Evolutionary conservation across 1,140 invertebrate species (phyloP), one percentile per base, ranked within the genome.

Genomic region (Zaprionus nigranus): DNA sequence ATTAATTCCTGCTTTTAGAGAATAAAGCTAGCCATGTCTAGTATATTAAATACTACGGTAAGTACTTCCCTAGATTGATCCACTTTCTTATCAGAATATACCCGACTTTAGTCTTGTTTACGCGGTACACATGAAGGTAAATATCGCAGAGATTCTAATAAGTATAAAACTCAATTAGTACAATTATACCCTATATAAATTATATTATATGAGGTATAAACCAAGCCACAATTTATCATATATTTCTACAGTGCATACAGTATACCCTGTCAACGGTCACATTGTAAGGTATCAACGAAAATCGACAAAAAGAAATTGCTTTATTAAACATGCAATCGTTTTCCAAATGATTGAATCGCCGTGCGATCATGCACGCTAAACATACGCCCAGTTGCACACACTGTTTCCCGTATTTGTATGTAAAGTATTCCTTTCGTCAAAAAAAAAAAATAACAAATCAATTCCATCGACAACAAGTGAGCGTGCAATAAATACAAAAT

Each of bases 351-450:
- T 68, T 80, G 73, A 86, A 74, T 74, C 66, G 24, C 54, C 64
- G 46, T 62, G 49, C 72, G 43, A 54, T 53, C 36, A 46, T 59
- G 63, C 53, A 63, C 64, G 78, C 75, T 70, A 78, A 49, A 69
- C 46, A 88, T 87, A 75, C 83, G 80, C 80, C 62, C 60, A 58
- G 80, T 72, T 86, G 79, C 58, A 49, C 82, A 43, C 67, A 77
- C 69, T 58, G 2, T 72, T 61, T 65, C 43, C 26, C 22, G 30
- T 12, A 58, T 64, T 59, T 58, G 1, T 63, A 57, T 51, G 30
- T 26, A 65, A 60, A 67, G 46, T 67, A 26, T 34, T 34, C 0
- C 30, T 59, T 51, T 49, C n/a, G 26, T 54, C 46, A 56, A 46
- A 30, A 34, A 34, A 30, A 20, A 20, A 11, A 34, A 3, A 40